Conservation (phyloP, 2,888 invertebrate species). For the Micropterix aruncella region DNA sequence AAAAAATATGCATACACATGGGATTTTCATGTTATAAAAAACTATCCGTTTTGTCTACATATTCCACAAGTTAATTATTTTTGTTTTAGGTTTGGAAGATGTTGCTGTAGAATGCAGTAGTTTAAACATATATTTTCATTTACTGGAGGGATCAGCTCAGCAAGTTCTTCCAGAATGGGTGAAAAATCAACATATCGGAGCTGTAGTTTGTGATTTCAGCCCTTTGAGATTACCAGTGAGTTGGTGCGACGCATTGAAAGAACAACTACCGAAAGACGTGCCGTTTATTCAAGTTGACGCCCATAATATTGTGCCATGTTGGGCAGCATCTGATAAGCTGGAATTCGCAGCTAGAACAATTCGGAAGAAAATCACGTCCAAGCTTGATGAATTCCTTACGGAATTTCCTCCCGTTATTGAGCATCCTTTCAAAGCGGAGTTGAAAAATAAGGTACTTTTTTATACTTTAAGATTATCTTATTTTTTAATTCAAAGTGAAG, state of each 20-base stretch:
- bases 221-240: slow-evolving; percentile 56
- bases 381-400: slow-evolving; percentile 60
- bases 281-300: slow-evolving; percentile 81
- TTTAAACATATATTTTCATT: slow-evolving; percentile 63
- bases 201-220: slow-evolving; percentile 72
- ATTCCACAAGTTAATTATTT: no score
- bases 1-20: no score
- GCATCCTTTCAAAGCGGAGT: slow-evolving; percentile 45
- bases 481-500: no score
- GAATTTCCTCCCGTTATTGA: slow-evolving; percentile 69
- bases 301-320: slow-evolving; percentile 82
- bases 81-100: slow-evolving; percentile 50
- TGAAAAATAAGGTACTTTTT: slow-evolving; percentile 31
- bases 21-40: no score
- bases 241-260: slow-evolving; percentile 58
- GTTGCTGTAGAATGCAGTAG: slow-evolving; percentile 57
- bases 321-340: slow-evolving; percentile 75
- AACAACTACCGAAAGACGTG: slow-evolving; percentile 51
- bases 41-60: no score
- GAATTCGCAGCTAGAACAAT: slow-evolving; percentile 84
- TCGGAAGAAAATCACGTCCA: slow-evolving; percentile 67
- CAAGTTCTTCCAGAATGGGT: slow-evolving; percentile 56
- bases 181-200: slow-evolving; percentile 55
- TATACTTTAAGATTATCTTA: no score
- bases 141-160: slow-evolving; percentile 57